Percentiles rank a stretch among this genome's conserved stretches.
These are phyloP conservation scores for Esox lucius DNA, from an alignment of 2,797 vertebrate genomes.

Conservation along the genomic window DNA sequence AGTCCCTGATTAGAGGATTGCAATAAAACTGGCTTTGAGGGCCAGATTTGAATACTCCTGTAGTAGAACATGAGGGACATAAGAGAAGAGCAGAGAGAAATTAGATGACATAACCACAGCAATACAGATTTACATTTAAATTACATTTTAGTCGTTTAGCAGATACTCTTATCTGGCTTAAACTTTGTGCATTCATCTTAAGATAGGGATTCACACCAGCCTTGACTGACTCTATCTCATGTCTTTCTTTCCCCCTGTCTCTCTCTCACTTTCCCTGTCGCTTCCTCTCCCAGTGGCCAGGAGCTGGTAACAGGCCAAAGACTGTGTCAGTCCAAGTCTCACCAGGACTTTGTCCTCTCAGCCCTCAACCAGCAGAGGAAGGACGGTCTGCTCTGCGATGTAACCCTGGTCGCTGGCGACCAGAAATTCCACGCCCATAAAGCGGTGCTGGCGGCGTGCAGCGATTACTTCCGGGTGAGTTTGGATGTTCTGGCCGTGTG, in stretches of 20 bases:
- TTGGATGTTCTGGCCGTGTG: neutral
- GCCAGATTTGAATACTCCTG: no score
- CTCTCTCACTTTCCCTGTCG: neutral
- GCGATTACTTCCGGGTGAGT: slow-evolving; percentile 97
- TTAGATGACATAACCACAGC: neutral
- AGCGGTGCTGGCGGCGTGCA: slow-evolving; percentile 94
- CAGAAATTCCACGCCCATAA: slow-evolving; percentile 97
- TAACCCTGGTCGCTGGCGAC: slow-evolving; percentile 93
- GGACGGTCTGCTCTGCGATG: slow-evolving; percentile 92
- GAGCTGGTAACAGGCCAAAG: slow-evolving; percentile 97
- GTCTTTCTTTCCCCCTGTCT: neutral
- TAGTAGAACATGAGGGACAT: no score
- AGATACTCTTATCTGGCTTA: no score
- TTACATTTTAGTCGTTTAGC: no score
- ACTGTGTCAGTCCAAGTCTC: slow-evolving; percentile 95
- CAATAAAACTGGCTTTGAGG: no score
- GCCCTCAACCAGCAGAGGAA: slow-evolving; percentile 96
- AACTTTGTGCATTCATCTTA: no score
- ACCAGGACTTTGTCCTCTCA: slow-evolving; percentile 90
- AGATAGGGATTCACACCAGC: neutral
- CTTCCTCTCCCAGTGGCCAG: slow-evolving; percentile 71
- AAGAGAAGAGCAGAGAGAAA: neutral
- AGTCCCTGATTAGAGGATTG: no score
- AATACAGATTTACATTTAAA: no score
- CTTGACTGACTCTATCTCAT: slow-evolving; percentile 8